Evolutionary conservation across 2,113 vertebrate genomes (phyloP).

Genomic region (Zosterops pallidus): DNA sequence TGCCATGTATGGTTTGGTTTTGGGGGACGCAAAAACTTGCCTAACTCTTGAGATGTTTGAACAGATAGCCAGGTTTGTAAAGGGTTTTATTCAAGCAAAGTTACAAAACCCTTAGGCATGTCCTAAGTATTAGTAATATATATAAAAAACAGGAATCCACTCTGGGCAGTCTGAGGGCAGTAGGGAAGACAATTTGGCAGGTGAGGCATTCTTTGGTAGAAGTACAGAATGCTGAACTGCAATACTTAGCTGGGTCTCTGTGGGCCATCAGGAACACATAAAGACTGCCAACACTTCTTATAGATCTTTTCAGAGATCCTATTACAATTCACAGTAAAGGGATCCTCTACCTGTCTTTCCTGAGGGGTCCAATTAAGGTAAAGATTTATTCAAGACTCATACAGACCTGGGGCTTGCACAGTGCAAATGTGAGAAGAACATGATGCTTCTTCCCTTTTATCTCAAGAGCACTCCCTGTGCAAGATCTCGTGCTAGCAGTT

Average conservation of each 20-base stretch:
- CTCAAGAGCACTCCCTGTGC: not conserved
- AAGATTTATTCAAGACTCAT: conserved; percentile 35
- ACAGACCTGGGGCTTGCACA: conserved; percentile 29
- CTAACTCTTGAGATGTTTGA: not conserved
- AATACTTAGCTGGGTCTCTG: conserved; percentile 13
- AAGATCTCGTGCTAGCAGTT: not conserved
- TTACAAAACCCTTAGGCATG: not conserved
- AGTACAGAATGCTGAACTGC: not conserved
- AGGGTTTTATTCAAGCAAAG: not conserved
- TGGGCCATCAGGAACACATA: conserved; percentile 37
- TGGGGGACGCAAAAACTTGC: not conserved
- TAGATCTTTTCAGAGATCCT: conserved; percentile 41
- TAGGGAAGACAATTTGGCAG: not conserved
- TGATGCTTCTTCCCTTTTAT: conserved; percentile 49
- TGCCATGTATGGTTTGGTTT: not conserved
- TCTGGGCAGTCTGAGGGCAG: not conserved
- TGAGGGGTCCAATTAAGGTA: conserved; percentile 56
- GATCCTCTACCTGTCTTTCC: conserved; percentile 57
- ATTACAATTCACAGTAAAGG: conserved; percentile 47
- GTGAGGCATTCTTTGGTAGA: not conserved
- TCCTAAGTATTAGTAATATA: not conserved
- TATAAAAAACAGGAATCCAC: not conserved
- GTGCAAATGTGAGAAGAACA: conserved; percentile 22
- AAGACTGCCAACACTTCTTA: conserved; percentile 52
- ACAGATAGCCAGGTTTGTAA: not conserved